Evolutionary conservation across 2,888 invertebrate genomes (phyloP).

Genomic region (Corbicula japonica): DNA sequence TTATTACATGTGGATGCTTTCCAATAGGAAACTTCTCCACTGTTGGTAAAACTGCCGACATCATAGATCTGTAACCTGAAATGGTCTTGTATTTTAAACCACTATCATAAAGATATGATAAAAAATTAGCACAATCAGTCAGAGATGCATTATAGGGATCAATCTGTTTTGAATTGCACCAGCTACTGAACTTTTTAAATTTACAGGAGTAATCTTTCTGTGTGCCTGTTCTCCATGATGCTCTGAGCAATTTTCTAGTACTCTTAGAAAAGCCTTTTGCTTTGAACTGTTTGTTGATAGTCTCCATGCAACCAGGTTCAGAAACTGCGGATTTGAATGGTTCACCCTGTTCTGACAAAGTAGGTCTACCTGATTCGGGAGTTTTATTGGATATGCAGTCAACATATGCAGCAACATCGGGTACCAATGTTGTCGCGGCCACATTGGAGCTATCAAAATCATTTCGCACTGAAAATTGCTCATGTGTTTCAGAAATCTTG

Average conservation of each 20-base stretch:
- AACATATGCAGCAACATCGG: background rate
- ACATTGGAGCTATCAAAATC: constrained; percentile 45
- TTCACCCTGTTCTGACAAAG: background rate
- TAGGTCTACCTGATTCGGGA: background rate
- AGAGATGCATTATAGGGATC: constrained; percentile 12
- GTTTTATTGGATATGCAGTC: no score
- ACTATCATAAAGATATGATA: constrained; percentile 12
- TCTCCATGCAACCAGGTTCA: constrained; percentile 37
- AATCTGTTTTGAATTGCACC: constrained; percentile 14
- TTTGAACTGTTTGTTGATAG: constrained; percentile 25
- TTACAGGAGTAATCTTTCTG: constrained; percentile 17
- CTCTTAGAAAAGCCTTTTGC: constrained; percentile 23
- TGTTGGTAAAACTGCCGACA: constrained; percentile 6
- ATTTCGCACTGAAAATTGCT: constrained; percentile 29
- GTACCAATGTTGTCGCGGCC: constrained; percentile 26
- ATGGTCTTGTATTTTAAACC: constrained; percentile 17
- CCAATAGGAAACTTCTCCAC: constrained; percentile 4
- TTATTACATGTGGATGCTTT: constrained; percentile 13
- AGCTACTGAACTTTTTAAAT: constrained; percentile 28
- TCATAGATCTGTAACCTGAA: constrained; percentile 21
- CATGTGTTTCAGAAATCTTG: constrained; percentile 39
- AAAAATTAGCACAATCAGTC: constrained; percentile 21
- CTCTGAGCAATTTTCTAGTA: constrained; percentile 21
- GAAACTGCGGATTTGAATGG: constrained; percentile 21
- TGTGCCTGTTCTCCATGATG: constrained; percentile 31